Base-by-base conservation (phyloP, 1,140 invertebrate genomes). In the Littorina saxatilis region DNA sequence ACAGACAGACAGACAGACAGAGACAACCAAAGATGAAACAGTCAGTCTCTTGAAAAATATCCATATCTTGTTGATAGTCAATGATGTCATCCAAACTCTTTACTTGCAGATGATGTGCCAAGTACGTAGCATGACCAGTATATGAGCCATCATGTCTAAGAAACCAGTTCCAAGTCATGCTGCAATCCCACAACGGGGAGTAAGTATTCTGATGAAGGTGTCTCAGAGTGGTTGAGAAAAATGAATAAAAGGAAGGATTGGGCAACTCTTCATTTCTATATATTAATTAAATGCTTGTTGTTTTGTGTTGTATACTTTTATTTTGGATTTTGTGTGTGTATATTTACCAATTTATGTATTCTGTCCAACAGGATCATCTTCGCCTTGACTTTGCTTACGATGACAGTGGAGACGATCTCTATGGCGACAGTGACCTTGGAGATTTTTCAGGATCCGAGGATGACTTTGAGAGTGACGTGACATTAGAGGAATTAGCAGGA, bases 381-480 rank as follows among this genome's bases (percentile, higher is more conserved):
- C 50, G 66, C 37, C 20, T 63, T 4, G 58, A 63, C 76, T 63
- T 78, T 20, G 39, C 39, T 37, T 58, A 78, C 23, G 63, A 27
- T 40, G 76, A 78, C n/a, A 43, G n/a, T 13, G 76, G 66, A 39
- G 58, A 78, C 37, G 52, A 77, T 43, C 15, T 35, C 4, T 55
- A 78, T 39, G 76, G 55, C 39, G 76, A 78, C n/a, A 23, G 20
- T 43, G 76, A 73, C 43, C 20, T 29, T 1, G 55, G 55, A 40
- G 76, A 78, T 37, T 61, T 78, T 39, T 11, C 55, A 13, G 52
- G 66, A 11, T 78, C 76, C 52, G 76, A 78, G 13, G 55, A 11
- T 43, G 55, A 78, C 39, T 78, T 63, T 63, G 76, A 78, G 35
- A 78, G 76, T 63, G 76, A 78, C 27, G 76, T 78, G 9, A 78